A percentile compares a stretch with the other conserved stretches of the same genome.
phyloP scores from a whole-genome alignment of 2,113 vertebrate species.

The Leucopsar rothschildi region DNA sequence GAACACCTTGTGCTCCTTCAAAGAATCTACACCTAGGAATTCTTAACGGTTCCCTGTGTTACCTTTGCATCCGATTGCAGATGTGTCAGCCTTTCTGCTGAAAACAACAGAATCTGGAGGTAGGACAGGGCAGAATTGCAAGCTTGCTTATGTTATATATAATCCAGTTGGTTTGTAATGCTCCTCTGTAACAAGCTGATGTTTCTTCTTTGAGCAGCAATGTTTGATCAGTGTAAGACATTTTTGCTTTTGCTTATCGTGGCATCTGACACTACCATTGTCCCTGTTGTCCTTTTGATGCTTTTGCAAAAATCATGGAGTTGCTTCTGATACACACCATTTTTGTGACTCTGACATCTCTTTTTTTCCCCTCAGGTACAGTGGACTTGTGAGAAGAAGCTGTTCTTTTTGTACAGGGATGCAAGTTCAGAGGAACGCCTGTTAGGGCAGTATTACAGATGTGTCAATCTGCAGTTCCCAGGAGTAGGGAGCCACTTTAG shows the following conservation, averaged over 20 bases:
- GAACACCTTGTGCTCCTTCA: neutral
- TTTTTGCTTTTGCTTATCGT: neutral
- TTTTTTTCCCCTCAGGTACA: neutral
- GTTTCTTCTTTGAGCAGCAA: neutral
- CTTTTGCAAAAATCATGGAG: neutral
- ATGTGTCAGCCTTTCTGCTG: neutral
- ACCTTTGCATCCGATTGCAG: neutral
- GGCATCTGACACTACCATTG: neutral
- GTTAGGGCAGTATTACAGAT: neutral
- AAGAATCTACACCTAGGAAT: neutral
- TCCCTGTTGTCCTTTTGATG: neutral
- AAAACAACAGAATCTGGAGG: neutral
- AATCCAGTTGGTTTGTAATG: neutral
- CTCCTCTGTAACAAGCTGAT: neutral
- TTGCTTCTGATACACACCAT: neutral
- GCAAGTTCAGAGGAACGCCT: neutral
- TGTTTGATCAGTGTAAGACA: neutral
- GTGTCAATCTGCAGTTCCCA: neutral
- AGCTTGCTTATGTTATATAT: neutral
- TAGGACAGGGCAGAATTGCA: neutral
- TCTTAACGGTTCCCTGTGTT: neutral
- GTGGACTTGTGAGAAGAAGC: neutral
- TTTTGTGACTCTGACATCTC: neutral
- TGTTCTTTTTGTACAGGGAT: neutral
- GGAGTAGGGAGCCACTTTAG: neutral